phyloP scores from a whole-genome alignment of 2,797 vertebrate species.

The Sparus aurata region DNA sequence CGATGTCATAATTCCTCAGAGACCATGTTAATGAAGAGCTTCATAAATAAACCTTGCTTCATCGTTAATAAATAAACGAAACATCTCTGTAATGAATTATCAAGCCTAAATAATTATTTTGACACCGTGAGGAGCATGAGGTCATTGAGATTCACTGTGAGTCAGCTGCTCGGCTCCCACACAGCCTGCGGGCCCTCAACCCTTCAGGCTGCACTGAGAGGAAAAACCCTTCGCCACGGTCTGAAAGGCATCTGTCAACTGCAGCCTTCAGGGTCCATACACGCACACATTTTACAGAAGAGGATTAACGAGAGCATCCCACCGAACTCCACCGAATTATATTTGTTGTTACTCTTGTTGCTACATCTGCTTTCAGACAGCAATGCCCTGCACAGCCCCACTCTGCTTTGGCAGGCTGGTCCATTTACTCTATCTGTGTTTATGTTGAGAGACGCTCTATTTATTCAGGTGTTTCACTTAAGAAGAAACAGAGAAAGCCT shows the following conservation, averaged over 20 bases:
- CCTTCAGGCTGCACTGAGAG: slow-evolving; percentile 73
- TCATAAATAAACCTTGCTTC: neutral
- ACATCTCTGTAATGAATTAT: slow-evolving; percentile 15
- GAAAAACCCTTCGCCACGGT: slow-evolving; percentile 89
- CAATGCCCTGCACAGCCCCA: slow-evolving; percentile 21
- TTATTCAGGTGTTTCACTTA: slow-evolving; percentile 74
- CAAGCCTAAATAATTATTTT: slow-evolving; percentile 13
- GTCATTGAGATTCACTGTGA: slow-evolving; percentile 83
- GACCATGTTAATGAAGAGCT: neutral
- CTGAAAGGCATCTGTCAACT: slow-evolving; percentile 92
- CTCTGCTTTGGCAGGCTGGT: slow-evolving; percentile 29
- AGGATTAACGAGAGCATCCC: slow-evolving; percentile 64
- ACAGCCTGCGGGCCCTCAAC: slow-evolving; percentile 78
- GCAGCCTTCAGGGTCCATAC: slow-evolving; percentile 87
- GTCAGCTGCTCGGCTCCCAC: slow-evolving; percentile 81
- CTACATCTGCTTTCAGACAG: slow-evolving; percentile 64
- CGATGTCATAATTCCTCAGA: neutral
- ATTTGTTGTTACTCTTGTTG: slow-evolving; percentile 65
- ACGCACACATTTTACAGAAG: slow-evolving; percentile 33
- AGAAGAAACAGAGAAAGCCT: slow-evolving; percentile 43
- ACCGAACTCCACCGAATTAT: slow-evolving; percentile 37
- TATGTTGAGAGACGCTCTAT: slow-evolving; percentile 60
- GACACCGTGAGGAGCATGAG: slow-evolving; percentile 27
- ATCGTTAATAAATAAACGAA: neutral
- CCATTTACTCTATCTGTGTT: slow-evolving; percentile 60